Evolutionary conservation across 2,113 vertebrate species (phyloP).

Genomic region (Enhydra lutris): DNA sequence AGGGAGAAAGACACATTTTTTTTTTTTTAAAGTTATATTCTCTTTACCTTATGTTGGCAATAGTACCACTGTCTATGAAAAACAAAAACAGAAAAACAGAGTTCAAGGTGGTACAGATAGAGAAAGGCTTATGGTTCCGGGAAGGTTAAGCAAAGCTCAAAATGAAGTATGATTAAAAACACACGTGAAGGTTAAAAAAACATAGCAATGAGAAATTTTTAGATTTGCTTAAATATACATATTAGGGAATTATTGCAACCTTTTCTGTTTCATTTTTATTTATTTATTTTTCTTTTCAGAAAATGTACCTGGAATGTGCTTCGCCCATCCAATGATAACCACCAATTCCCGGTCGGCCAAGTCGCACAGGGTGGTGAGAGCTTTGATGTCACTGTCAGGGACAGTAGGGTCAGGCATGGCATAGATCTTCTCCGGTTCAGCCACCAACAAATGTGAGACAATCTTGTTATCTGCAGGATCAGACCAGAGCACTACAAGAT

Average conservation of each 20-base stretch:
- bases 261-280: neutral
- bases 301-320: constrained; percentile 96
- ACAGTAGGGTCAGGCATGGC: constrained; percentile 99
- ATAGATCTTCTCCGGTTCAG: constrained; percentile 99
- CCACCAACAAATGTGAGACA: constrained; percentile 98
- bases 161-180: neutral
- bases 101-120: neutral
- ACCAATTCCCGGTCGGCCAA: constrained; percentile 98
- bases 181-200: neutral
- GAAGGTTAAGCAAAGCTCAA: neutral
- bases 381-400: constrained; percentile 99
- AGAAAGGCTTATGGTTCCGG: neutral
- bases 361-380: constrained; percentile 98
- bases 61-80: neutral
- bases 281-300: neutral
- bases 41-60: neutral
- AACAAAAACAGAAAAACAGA: neutral
- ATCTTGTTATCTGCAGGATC: constrained; percentile 99
- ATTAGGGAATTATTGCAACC: neutral
- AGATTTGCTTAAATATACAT: neutral
- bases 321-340: constrained; percentile 99
- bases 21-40: neutral
- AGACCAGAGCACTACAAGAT: constrained; percentile 77
- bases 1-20: neutral
- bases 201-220: neutral